Evolutionary conservation across 2,113 vertebrate species (phyloP), one percentile per base, ranked within the genome.

Genomic region (Kobus ellipsiprymnus): DNA sequence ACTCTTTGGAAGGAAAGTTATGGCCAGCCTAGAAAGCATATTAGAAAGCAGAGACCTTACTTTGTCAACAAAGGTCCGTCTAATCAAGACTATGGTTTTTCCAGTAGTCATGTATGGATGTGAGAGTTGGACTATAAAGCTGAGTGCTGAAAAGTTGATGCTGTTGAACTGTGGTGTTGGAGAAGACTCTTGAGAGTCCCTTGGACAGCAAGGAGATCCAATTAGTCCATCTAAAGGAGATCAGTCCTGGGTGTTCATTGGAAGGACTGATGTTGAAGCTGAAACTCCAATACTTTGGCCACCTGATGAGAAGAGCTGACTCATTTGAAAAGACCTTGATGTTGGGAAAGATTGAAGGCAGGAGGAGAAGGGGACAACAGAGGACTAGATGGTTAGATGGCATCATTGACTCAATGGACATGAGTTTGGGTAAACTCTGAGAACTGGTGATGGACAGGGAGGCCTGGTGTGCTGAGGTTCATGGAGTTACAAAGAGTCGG

Each of bases 401-500:
- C n/a, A 71, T 71, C 8, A 71, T 10, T 1, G 4, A 71, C n/a
- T 36, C 64, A 36, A 11, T 5, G 17, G 64, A 11, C n/a, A 21
- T 71, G n/a, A 71, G 64, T 21, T 71, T 71, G 17, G 64, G 64
- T 71, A 11, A 71, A 71, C 64, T 71, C 33, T 3, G 0, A 17
- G 64, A 36, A 9, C 36, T 71, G 64, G n/a, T 71, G 64, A 71
- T 71, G 17, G 16, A 36, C 8, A 71, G 64, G 0, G n/a, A 71
- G 64, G n/a, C n/a, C 64, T n/a, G 64, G 33, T 0, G 0, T 71
- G 64, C 64, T 71, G n/a, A 10, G 9, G 17, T 71, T 36, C 64
- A 36, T 71, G 19, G 67, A 19, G 5, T 40, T 0, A 0, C 10
- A 71, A 71, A 71, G 64, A 71, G 10, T 71, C 1, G 0, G 67